Conservation (phyloP, 2,888 invertebrate species). For the Hyppa rectilinea region DNA sequence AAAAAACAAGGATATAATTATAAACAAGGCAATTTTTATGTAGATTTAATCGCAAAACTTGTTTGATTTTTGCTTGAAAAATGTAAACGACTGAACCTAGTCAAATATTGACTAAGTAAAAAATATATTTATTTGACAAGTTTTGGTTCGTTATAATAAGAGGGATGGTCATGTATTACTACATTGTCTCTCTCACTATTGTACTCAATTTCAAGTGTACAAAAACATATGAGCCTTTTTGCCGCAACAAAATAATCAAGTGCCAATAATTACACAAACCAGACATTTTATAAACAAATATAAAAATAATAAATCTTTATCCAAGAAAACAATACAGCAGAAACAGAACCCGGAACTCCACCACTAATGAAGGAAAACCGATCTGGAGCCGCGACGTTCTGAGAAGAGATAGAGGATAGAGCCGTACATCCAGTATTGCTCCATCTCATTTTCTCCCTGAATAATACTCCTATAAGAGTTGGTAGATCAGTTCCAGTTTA, state of each 20-base stretch:
- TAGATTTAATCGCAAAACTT: neutral
- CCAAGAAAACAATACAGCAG: constrained; percentile 1
- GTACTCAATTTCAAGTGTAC: too few relatives aligned
- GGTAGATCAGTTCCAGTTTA: too few relatives aligned
- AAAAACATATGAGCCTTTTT: neutral
- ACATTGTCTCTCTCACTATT: too few relatives aligned
- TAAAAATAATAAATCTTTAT: neutral
- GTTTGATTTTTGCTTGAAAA: neutral
- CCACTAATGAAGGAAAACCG: constrained; percentile 34
- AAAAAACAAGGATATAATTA: neutral
- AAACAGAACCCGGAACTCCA: constrained; percentile 9
- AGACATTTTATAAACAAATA: neutral
- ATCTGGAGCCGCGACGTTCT: too few relatives aligned
- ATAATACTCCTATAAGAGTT: too few relatives aligned
- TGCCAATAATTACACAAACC: neutral
- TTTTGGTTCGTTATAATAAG: too few relatives aligned
- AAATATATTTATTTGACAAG: too few relatives aligned
- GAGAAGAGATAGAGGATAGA: too few relatives aligned
- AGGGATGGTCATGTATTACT: too few relatives aligned
- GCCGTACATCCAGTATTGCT: too few relatives aligned
- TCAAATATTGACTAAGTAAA: too few relatives aligned
- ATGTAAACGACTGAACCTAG: neutral
- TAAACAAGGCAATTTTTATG: neutral
- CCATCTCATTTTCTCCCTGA: too few relatives aligned
- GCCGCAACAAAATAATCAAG: neutral